These are phyloP conservation scores for Notothenia coriiceps DNA, from an alignment of 2,113 vertebrate genomes.

Conservation along the genomic window DNA sequence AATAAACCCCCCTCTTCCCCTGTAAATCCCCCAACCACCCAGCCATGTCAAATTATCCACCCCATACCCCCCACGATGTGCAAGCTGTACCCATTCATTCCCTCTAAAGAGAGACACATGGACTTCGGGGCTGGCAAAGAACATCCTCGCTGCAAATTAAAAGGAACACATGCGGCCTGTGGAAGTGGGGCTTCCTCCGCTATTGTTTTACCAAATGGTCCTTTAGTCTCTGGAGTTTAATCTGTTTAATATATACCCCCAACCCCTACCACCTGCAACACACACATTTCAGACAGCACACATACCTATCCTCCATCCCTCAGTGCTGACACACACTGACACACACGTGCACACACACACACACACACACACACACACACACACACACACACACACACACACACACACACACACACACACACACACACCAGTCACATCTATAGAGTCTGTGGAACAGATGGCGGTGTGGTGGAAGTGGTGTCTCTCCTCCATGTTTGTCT, in stretches of 20 bases:
- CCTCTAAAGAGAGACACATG: slow-evolving; percentile 69
- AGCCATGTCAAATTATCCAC: slow-evolving; percentile 59
- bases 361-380: slow-evolving; percentile 37
- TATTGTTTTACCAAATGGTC: slow-evolving; percentile 78
- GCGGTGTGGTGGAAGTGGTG: slow-evolving; percentile 71
- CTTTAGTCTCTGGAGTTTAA: slow-evolving; percentile 63
- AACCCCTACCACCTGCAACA: slow-evolving; percentile 51
- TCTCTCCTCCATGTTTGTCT: slow-evolving; percentile 82
- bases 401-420: slow-evolving; percentile 34
- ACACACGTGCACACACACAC: slow-evolving; percentile 18
- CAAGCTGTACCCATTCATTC: slow-evolving; percentile 77
- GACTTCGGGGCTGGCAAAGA: slow-evolving; percentile 72
- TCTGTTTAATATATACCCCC: slow-evolving; percentile 46
- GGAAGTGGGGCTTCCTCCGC: slow-evolving; percentile 76
- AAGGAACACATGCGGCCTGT: slow-evolving; percentile 66
- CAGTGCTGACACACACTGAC: slow-evolving; percentile 24
- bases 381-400: slow-evolving; percentile 23
- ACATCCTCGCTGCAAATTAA: slow-evolving; percentile 69
- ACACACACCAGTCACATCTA: slow-evolving; percentile 41
- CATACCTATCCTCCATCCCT: slow-evolving; percentile 33
- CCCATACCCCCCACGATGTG: slow-evolving; percentile 65
- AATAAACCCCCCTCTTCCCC: slow-evolving; percentile 14
- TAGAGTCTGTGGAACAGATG: slow-evolving; percentile 81
- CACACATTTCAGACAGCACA: slow-evolving; percentile 33
- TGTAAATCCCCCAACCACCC: slow-evolving; percentile 55